Evolutionary conservation across 1,140 invertebrate genomes (phyloP).

Genomic region (Whitmania pigra): DNA sequence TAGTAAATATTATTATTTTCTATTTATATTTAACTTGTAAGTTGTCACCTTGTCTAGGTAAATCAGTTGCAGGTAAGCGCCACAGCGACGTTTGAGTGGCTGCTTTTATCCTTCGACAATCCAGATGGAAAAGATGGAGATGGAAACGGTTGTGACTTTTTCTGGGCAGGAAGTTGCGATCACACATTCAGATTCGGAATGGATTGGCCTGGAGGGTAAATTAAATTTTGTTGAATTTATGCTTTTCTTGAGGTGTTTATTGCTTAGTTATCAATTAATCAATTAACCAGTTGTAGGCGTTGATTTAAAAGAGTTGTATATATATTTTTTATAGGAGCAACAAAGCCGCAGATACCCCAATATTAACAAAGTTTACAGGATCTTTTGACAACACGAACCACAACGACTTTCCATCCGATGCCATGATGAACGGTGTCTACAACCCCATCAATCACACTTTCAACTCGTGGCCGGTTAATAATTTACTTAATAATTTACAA

Average conservation of each 20-base stretch:
- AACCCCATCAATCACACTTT: slow-evolving; percentile 8
- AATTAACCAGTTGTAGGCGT: no score
- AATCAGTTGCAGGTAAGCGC: not conserved
- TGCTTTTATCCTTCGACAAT: not conserved
- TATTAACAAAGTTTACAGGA: slow-evolving; percentile 8
- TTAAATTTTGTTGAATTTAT: not conserved
- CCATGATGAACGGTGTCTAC: not conserved
- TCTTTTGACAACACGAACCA: slow-evolving; percentile 1
- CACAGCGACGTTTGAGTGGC: not conserved
- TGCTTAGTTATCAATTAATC: no score
- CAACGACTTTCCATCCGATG: not conserved
- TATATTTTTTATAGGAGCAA: not conserved
- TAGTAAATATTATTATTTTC: no score
- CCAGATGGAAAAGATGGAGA: not conserved
- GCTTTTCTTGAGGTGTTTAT: no score
- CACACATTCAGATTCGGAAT: not conserved
- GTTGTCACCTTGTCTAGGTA: no score
- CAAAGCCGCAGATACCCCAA: not conserved
- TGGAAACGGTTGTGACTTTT: not conserved
- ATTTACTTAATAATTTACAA: not conserved
- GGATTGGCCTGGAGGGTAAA: not conserved
- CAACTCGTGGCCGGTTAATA: not conserved
- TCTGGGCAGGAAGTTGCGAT: not conserved
- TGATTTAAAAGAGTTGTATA: no score
- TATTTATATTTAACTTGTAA: no score